A percentile compares a stretch with the other conserved stretches of the same genome.
Evolutionary conservation across 2,113 vertebrate genomes (phyloP).

Genomic region (Empidonax alnorum): DNA sequence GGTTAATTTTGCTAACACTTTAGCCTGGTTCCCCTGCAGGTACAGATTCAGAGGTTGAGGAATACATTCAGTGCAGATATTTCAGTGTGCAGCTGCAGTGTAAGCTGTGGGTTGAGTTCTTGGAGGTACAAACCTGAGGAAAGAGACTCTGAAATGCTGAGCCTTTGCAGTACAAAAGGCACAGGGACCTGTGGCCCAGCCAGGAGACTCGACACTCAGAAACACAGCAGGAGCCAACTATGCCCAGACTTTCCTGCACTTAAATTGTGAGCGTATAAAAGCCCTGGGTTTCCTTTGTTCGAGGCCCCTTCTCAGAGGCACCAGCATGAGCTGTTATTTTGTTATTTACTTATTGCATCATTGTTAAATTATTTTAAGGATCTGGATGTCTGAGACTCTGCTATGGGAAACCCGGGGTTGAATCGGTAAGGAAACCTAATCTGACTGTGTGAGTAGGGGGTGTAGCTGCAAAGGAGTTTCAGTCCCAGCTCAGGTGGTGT

Average conservation of each 20-base stretch:
- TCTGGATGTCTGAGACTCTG: neutral
- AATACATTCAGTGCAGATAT: neutral
- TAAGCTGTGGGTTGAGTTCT: neutral
- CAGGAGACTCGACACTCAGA: neutral
- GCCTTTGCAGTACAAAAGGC: neutral
- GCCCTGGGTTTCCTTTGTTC: neutral
- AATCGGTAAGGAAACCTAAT: neutral
- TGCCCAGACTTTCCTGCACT: neutral
- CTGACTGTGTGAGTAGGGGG: neutral
- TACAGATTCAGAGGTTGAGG: neutral
- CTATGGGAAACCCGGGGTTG: accelerated
- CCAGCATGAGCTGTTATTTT: neutral
- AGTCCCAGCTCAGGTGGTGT: neutral
- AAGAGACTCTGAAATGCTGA: neutral
- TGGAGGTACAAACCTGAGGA: neutral
- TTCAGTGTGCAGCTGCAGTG: neutral
- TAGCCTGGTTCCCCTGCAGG: neutral
- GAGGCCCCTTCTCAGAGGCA: neutral
- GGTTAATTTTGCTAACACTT: neutral
- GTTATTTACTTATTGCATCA: neutral
- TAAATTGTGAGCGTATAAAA: neutral
- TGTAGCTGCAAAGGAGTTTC: neutral
- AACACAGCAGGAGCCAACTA: accelerated
- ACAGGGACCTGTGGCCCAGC: neutral
- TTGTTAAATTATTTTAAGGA: neutral